Conservation (phyloP, 1,140 invertebrate species). For the Drosophila orena region DNA sequence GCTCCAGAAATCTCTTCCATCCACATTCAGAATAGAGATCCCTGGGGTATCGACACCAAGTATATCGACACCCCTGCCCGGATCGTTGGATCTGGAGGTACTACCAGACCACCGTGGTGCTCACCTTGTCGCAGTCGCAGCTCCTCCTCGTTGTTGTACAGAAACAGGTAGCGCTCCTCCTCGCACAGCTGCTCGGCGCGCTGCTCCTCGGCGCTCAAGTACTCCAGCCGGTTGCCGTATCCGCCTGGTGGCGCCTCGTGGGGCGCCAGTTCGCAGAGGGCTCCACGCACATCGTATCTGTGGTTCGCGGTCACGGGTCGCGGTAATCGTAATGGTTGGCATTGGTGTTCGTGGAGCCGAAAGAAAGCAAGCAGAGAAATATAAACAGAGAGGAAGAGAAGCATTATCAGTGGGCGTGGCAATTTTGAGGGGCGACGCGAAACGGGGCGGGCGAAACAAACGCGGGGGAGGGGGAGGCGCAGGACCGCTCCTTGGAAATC, state of each 20-base stretch:
- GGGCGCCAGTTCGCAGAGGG: conserved; percentile 91
- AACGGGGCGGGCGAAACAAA: conserved; percentile 25
- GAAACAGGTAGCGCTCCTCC: conserved; percentile 94
- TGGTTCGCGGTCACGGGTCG: neutral
- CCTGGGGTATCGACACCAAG: neutral
- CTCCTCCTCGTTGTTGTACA: conserved; percentile 94
- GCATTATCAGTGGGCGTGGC: conserved; percentile 58
- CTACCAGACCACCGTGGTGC: conserved; percentile 14
- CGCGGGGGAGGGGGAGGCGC: neutral
- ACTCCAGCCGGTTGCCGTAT: conserved; percentile 88
- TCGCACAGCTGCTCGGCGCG: conserved; percentile 95
- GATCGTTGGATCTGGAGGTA: conserved; percentile 2
- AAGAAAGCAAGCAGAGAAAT: conserved; percentile 76
- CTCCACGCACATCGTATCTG: conserved; percentile 98
- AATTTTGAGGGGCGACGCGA: conserved; percentile 2
- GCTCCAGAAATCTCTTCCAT: too few relatives aligned
- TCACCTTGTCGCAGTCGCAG: conserved; percentile 93
- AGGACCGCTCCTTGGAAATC: neutral
- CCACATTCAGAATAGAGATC: neutral
- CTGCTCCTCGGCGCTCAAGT: conserved; percentile 91
- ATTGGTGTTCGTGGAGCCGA: conserved; percentile 19
- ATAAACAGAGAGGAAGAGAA: conserved; percentile 55
- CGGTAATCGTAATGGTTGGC: neutral
- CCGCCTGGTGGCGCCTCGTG: conserved; percentile 91
- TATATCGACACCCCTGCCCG: conserved; percentile 8